Conservation (phyloP, 2,113 vertebrate species). For the Rhea americana region DNA sequence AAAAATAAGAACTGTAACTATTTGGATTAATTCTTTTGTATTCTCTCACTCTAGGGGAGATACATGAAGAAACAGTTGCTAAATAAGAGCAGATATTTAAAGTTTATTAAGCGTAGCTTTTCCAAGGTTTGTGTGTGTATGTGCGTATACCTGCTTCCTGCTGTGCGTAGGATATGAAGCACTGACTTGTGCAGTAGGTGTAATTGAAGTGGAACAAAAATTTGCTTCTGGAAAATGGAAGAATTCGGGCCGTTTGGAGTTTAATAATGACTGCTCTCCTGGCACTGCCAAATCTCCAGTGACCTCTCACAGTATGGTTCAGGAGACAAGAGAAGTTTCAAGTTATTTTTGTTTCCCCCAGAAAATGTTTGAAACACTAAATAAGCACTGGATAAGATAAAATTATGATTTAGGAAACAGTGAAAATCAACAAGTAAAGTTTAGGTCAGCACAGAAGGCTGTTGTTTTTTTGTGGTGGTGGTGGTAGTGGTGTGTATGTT, state of each 20-base stretch:
- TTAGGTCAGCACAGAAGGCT: not conserved
- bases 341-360: constrained; percentile 22
- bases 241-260: not conserved
- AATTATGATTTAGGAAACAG: not conserved
- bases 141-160: not conserved
- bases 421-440: not conserved
- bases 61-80: not conserved
- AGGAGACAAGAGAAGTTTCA: not conserved
- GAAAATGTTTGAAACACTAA: not conserved
- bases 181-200: not conserved
- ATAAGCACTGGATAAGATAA: not conserved
- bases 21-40: not conserved
- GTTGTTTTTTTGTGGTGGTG: not conserved
- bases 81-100: not conserved
- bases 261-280: not conserved
- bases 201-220: not conserved
- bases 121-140: not conserved
- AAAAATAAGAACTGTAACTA: not conserved
- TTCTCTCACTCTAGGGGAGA: not conserved
- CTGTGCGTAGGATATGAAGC: not conserved
- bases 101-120: not conserved
- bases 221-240: not conserved
- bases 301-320: constrained; percentile 16
- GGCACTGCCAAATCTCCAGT: not conserved
- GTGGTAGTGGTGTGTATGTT: not conserved